phyloP scores from a whole-genome alignment of 2,888 invertebrate genomes.

The Ormia ochracea region DNA sequence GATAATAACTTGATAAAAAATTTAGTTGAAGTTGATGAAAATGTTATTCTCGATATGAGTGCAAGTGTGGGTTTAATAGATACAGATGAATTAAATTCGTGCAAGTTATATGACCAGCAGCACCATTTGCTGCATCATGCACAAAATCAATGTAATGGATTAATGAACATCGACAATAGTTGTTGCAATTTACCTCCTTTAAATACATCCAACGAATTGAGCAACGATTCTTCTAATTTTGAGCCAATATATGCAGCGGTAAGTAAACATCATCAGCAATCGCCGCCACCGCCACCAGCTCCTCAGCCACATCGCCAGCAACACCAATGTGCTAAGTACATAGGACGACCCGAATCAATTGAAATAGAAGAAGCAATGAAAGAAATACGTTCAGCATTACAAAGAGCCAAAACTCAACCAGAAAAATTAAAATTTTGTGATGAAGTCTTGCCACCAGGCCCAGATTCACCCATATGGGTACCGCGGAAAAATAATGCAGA shows the following conservation, averaged over 20 bases:
- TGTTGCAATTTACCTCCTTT: slow-evolving; percentile 65
- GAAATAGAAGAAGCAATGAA: slow-evolving; percentile 83
- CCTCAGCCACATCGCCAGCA: slow-evolving; percentile 64
- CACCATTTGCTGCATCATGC: slow-evolving; percentile 58
- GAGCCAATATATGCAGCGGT: slow-evolving; percentile 72
- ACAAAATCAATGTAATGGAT: slow-evolving; percentile 63
- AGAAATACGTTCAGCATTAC: slow-evolving; percentile 88
- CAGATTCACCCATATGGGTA: slow-evolving; percentile 76
- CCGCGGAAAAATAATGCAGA: slow-evolving; percentile 69
- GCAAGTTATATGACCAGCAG: slow-evolving; percentile 37
- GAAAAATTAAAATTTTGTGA: slow-evolving; percentile 75
- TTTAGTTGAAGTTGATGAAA: slow-evolving; percentile 51
- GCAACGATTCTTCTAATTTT: slow-evolving; percentile 66
- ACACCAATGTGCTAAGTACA: slow-evolving; percentile 78
- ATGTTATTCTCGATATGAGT: slow-evolving; percentile 5
- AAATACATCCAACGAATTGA: slow-evolving; percentile 64
- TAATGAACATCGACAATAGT: slow-evolving; percentile 64
- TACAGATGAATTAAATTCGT: slow-evolving; percentile 36
- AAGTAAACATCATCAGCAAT: slow-evolving; percentile 70
- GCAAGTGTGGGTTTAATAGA: slow-evolving; percentile 54
- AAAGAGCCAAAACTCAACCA: slow-evolving; percentile 77
- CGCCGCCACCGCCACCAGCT: slow-evolving; percentile 83
- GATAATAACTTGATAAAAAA: slow-evolving; percentile 62
- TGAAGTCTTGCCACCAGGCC: slow-evolving; percentile 72
- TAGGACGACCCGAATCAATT: slow-evolving; percentile 77